Evolutionary conservation across 2,797 vertebrate genomes (phyloP), one percentile per base, ranked within the genome.

Genomic region (Scarus forsteni): DNA sequence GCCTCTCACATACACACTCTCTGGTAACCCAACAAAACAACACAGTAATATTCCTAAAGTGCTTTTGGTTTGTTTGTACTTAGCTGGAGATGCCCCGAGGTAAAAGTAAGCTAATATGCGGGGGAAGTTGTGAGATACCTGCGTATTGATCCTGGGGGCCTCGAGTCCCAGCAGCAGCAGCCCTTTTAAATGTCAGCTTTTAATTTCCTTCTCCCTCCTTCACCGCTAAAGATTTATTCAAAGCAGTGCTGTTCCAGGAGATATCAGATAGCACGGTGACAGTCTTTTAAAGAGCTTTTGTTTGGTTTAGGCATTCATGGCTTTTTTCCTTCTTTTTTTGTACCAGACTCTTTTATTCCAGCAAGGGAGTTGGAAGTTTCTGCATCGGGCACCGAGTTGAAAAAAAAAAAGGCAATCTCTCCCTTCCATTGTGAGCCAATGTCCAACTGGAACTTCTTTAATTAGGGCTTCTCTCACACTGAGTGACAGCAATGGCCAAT

Each of bases 241-340:
- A 91, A 93, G 89, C 90, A 90, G 87, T 80, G 81, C 87, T 80
- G 88, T 86, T 92, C 81, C 83, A 86, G 82, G 72, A 88, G 85
- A 93, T 93, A 93, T 93, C 90, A 92, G 93, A 94, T 95, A 88
- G 85, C 85, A 85, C 74, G 70, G 81, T 89, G 90, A 92, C 92
- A 92, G 89, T 87, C 89, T 92, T 93, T 93, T 91, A 92, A 92
- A 90, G 88, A 88, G 89, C 84, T 89, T 94, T 94, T 93, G 93
- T 94, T 92, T 92, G 90, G 88, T 85, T 88, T 80, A 76, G 83
- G 85, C 90, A 92, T 93, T 93, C 89, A 88, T 70, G 80, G 88
- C 81, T 89, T 93, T 44, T 40, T 40, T 40, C 27, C 27, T 27
- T 27, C 27, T 40, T 40, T 40, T 44, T 93, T 93, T 93, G 90